A percentile compares a stretch with the other conserved stretches of the same genome.
These are phyloP conservation scores for Anguilla obscura DNA, from an alignment of 2,797 vertebrate species.

Conservation along the genomic window DNA sequence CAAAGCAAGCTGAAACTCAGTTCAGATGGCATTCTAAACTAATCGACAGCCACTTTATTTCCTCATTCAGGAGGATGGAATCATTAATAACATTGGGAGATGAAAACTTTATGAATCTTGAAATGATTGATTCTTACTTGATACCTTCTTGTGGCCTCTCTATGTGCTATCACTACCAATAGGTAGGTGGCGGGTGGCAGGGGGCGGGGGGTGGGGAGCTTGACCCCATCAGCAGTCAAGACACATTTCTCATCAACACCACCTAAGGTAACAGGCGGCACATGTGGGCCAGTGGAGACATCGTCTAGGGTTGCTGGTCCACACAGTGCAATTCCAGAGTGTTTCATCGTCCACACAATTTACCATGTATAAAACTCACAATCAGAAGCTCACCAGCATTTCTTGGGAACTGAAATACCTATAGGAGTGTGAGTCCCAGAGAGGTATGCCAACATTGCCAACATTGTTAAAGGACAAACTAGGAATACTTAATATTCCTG, in stretches of 20 bases:
- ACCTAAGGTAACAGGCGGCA: background rate
- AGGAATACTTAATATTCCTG: background rate
- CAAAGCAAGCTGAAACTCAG: background rate
- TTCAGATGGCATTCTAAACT: background rate
- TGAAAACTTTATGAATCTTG: background rate
- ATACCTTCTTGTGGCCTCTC: background rate
- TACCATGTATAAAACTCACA: background rate
- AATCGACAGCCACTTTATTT: background rate
- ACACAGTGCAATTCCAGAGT: background rate
- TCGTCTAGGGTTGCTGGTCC: background rate
- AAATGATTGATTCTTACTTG: background rate
- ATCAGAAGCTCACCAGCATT: background rate
- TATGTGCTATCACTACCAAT: background rate
- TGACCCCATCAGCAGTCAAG: background rate
- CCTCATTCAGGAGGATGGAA: background rate
- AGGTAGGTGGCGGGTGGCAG: background rate
- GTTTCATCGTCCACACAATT: conserved; percentile 7
- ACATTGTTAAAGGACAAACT: background rate
- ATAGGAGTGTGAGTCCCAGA: background rate
- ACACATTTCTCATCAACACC: background rate
- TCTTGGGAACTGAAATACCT: background rate
- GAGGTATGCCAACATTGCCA: background rate
- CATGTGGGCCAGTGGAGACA: background rate
- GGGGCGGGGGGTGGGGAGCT: too few species aligned
- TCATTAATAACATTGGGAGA: background rate